Evolutionary conservation across 2,113 vertebrate genomes (phyloP).

Genomic region (Stigmatopora nigra): DNA sequence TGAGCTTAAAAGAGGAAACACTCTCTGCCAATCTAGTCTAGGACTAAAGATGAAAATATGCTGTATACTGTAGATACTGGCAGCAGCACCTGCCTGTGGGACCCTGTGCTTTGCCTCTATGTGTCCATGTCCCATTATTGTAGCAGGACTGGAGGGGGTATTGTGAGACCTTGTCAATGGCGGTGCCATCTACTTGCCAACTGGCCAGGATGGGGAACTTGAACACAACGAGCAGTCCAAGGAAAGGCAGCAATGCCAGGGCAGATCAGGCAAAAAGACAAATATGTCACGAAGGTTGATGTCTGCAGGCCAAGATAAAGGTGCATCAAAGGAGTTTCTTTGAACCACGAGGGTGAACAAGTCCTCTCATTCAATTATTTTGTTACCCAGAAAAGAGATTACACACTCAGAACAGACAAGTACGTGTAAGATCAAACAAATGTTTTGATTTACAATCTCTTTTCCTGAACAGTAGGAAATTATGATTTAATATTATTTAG

Average conservation of each 20-base stretch:
- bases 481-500: no score
- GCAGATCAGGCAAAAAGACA: conserved; percentile 44
- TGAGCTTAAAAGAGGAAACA: conserved; percentile 48
- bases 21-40: conserved; percentile 59
- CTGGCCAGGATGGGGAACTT: conserved; percentile 52
- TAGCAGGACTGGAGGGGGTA: conserved; percentile 59
- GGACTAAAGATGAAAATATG: conserved; percentile 47
- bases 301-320: conserved; percentile 20
- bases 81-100: conserved; percentile 66
- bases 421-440: no score
- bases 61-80: conserved; percentile 45
- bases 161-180: conserved; percentile 65
- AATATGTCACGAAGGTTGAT: conserved; percentile 33
- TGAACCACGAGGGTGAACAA: no score
- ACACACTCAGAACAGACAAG: no score
- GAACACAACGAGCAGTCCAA: conserved; percentile 58
- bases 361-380: no score
- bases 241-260: conserved; percentile 58
- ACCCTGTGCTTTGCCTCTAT: conserved; percentile 36
- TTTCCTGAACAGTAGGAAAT: no score
- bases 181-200: conserved; percentile 66
- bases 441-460: no score
- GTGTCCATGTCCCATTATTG: conserved; percentile 62
- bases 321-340: neutral
- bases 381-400: no score